Evolutionary conservation across 2,888 invertebrate species (phyloP).

Genomic region (Stratiomys singularior): DNA sequence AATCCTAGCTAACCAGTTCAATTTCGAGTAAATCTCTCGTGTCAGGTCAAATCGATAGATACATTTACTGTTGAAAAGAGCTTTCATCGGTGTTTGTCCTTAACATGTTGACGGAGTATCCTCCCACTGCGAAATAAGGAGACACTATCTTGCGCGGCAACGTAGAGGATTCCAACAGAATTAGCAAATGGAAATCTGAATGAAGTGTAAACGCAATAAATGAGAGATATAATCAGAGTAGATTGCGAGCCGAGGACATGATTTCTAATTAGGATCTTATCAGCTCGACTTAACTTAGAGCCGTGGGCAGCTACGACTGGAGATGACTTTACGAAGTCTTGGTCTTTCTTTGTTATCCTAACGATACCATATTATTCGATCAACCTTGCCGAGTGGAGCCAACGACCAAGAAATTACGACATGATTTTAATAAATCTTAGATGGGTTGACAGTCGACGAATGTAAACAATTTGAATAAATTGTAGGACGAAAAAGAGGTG

Average conservation of each 20-base stretch:
- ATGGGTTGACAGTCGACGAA: slow-evolving; percentile 28
- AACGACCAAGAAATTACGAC: slow-evolving; percentile 30
- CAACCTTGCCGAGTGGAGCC: neutral
- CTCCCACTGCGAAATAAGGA: no score
- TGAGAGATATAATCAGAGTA: no score
- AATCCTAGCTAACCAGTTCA: slow-evolving; percentile 41
- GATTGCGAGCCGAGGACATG: no score
- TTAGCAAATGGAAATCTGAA: no score
- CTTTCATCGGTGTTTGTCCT: neutral
- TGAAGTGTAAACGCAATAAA: no score
- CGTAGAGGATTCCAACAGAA: no score
- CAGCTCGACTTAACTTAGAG: neutral
- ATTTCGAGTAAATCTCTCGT: slow-evolving; percentile 43
- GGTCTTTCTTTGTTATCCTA: no score
- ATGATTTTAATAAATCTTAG: slow-evolving; percentile 31
- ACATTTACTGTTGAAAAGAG: slow-evolving; percentile 11
- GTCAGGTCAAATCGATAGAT: slow-evolving; percentile 41
- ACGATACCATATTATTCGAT: no score
- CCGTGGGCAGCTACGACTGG: no score
- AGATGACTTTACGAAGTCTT: no score
- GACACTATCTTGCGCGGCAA: no score
- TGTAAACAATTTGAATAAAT: slow-evolving; percentile 51
- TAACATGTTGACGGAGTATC: slow-evolving; percentile 8
- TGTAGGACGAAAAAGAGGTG: slow-evolving; percentile 38
- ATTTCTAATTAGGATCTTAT: neutral